Base-by-base conservation (phyloP, 2,797 vertebrate species). In the Alcedo quadribrachys region DNA sequence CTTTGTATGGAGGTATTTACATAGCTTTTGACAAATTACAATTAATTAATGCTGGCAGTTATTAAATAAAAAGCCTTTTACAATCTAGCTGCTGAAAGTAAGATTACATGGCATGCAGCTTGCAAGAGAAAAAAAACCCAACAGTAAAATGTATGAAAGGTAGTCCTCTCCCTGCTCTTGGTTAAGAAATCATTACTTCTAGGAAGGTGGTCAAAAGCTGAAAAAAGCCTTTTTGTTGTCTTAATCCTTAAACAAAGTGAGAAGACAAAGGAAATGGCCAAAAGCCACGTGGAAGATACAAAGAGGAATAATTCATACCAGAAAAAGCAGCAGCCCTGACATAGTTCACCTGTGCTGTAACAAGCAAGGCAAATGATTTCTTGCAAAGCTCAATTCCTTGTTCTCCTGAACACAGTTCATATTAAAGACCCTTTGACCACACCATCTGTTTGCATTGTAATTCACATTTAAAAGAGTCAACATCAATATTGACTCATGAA, bases 401-500 rank as follows among this genome's bases (percentile, higher is more conserved):
- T 70, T 94, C 57, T 85, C 69, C 82, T 40, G 48, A 81, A 40
- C 27, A 14, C 40, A 32, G 67, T 28, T 74, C 30, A 8, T 13
- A 43, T 30, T 22, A 46, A 78, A 89, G 88, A 83, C 58, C 33
- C 75, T 89, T 70, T 86, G 63, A 80, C 76, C 58, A 22, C 22
- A 27, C 46, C 74, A 77, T 87, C 61, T 93, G 80, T 89, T 94
- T 78, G 81, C 80, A 45, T 7, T 87, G 68, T 80, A 81, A 89
- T 40, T 65, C 87, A 62, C 67, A 10, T 74, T 53, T 48, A 2
- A 70, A 76, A 86, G 76, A 89, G 48, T 90, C 87, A 94, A 90
- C 77, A 91, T 67, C 79, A 91, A 58, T 81, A 91, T 71, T 95
- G 91, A 85, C 87, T 92, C 68, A 58, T 0, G 6, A 63, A 54